Evolutionary conservation across 2,113 vertebrate species (phyloP), one percentile per base, ranked within the genome.

Genomic region (Orthochromis indermauri): DNA sequence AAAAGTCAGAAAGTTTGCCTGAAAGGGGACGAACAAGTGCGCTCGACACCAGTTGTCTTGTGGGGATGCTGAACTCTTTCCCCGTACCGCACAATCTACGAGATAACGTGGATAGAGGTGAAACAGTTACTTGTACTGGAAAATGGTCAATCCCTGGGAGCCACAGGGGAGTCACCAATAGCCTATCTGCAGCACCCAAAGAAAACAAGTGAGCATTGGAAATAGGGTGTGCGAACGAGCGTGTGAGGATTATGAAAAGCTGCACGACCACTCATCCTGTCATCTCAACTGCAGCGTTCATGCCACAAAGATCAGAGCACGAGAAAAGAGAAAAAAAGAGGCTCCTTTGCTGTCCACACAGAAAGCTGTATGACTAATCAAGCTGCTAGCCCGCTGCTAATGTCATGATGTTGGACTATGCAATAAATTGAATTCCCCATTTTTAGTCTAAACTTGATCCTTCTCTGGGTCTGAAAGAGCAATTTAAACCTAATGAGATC

Each of bases 1-100:
- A 91, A 90, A 91, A 86, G 73, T 83, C 88, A 49, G 54, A 89
- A 89, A 63, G 51, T 76, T 86, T 90, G 45, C 85, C 80, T 80
- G 13, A 19, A 81, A 88, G 84, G 78, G 12, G 26, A 89, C 14
- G 10, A 35, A 63, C 66, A 83, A 42, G 78, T 5, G 53, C 17
- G 8, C n/a, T n/a, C 8, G 5, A 76, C 84, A 83, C 79, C 54
- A 24, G 80, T 35, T 80, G 82, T 63, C 35, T 61, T 84, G 76
- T 11, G 55, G 73, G 33, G 57, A 57, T 54, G 28, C 73, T 21
- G 21, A 90, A 80, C 33, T 82, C 12, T 83, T 55, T 63, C 42
- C 79, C 55, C 2, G 12, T 40, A 19, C 24, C n/a, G 3, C 10
- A 2, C 53, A 2, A 40, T 33, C 51, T 35, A 63, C 33, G 21